These are phyloP conservation scores for Marronus borbonicus DNA, from an alignment of 2,888 invertebrate species.

Conservation along the genomic window DNA sequence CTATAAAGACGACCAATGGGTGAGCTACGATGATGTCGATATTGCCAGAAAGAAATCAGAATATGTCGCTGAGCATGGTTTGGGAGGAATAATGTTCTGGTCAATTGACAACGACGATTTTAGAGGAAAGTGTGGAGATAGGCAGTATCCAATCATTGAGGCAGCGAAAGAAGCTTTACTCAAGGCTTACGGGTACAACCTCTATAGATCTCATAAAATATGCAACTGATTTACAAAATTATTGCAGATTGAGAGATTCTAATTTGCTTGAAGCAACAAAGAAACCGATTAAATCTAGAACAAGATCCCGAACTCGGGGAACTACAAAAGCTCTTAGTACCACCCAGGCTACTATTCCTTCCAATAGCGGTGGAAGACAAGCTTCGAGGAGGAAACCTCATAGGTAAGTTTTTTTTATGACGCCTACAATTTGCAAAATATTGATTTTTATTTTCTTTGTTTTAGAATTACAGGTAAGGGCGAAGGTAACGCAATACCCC, in stretches of 20 bases:
- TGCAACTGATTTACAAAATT: background rate
- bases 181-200: constrained; percentile 76
- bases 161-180: constrained; percentile 89
- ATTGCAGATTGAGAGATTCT: constrained; percentile 64
- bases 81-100: constrained; percentile 96
- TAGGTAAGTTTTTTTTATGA: constrained; percentile 39
- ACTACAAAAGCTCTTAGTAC: constrained; percentile 58
- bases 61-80: constrained; percentile 86
- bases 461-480: constrained; percentile 27
- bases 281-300: constrained; percentile 65
- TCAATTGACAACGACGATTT: constrained; percentile 96
- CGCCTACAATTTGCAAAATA: background rate
- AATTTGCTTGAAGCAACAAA: constrained; percentile 66
- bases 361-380: constrained; percentile 59
- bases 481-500: constrained; percentile 16
- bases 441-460: background rate
- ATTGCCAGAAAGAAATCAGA: constrained; percentile 88
- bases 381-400: constrained; percentile 51
- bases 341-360: constrained; percentile 51
- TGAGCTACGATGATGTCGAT: constrained; percentile 91
- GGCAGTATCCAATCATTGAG: constrained; percentile 92
- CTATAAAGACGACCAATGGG: constrained; percentile 91
- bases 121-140: constrained; percentile 89
- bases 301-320: constrained; percentile 61
- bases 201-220: background rate